Evolutionary conservation across 1,140 invertebrate genomes (phyloP).

Genomic region (Euura saliciscinereae): DNA sequence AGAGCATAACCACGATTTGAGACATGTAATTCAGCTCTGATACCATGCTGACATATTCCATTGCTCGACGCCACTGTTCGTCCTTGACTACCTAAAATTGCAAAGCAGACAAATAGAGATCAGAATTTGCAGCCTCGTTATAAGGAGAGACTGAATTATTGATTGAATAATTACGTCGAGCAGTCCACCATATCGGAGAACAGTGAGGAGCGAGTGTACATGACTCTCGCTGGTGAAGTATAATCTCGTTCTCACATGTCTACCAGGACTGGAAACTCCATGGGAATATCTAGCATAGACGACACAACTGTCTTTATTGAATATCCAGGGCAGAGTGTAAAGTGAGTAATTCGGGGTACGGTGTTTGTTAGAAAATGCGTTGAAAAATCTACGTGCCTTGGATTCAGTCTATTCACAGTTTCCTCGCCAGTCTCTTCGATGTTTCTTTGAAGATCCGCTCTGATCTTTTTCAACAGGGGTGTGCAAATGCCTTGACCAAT

Average conservation of each 20-base stretch:
- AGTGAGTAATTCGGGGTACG: slow-evolving; percentile 2
- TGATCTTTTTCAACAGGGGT: slow-evolving; percentile 94
- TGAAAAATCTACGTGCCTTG: slow-evolving; percentile 65
- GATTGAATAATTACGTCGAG: slow-evolving; percentile 73
- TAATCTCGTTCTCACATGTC: slow-evolving; percentile 94
- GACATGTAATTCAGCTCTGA: slow-evolving; percentile 99
- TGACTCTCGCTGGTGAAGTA: slow-evolving; percentile 99
- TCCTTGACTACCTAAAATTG: slow-evolving; percentile 76
- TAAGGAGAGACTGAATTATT: neutral
- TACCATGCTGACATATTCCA: slow-evolving; percentile 97
- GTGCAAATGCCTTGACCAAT: slow-evolving; percentile 98
- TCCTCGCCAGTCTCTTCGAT: slow-evolving; percentile 88
- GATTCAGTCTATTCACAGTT: slow-evolving; percentile 94
- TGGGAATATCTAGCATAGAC: slow-evolving; percentile 82
- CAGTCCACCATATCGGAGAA: slow-evolving; percentile 92
- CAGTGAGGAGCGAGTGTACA: slow-evolving; percentile 96
- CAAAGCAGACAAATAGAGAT: slow-evolving; percentile 11
- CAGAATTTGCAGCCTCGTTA: slow-evolving; percentile 9
- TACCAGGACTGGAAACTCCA: slow-evolving; percentile 95
- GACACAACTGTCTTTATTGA: neutral
- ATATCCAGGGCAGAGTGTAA: neutral
- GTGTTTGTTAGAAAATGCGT: neutral
- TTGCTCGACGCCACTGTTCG: slow-evolving; percentile 97
- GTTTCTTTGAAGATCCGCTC: slow-evolving; percentile 92
- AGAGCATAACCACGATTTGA: slow-evolving; percentile 99